Evolutionary conservation across 2,888 invertebrate species (phyloP).

Genomic region (Drosophila flavopinicola): DNA sequence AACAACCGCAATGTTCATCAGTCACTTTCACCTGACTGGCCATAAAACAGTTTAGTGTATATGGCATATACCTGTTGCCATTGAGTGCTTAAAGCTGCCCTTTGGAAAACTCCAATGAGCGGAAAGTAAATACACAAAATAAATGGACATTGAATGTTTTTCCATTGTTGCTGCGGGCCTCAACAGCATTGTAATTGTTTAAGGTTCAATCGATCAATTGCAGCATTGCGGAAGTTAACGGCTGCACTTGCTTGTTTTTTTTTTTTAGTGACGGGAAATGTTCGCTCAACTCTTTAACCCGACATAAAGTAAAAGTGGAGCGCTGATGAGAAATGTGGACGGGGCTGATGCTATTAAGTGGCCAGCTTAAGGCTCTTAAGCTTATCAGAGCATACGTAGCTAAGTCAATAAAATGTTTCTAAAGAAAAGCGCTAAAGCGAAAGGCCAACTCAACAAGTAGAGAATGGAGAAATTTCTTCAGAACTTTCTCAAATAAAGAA

Average conservation of each 20-base stretch:
- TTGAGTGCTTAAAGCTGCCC: slow-evolving; percentile 44
- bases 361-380: slow-evolving; percentile 4
- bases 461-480: neutral
- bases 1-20: slow-evolving; percentile 66
- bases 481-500: slow-evolving; percentile 24
- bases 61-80: slow-evolving; percentile 11
- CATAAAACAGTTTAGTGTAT: slow-evolving; percentile 64
- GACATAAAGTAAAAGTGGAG: slow-evolving; percentile 38
- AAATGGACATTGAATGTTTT: slow-evolving; percentile 53
- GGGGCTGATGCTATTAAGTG: neutral
- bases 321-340: slow-evolving; percentile 2
- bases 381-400: slow-evolving; percentile 7
- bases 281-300: slow-evolving; percentile 1
- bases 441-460: neutral
- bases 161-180: slow-evolving; percentile 27
- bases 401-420: neutral
- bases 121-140: slow-evolving; percentile 46
- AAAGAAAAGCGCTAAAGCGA: slow-evolving; percentile 8
- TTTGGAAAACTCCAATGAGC: slow-evolving; percentile 65
- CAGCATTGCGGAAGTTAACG: slow-evolving; percentile 50
- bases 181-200: slow-evolving; percentile 46
- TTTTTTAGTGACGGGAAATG: slow-evolving; percentile 18
- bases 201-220: slow-evolving; percentile 36
- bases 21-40: slow-evolving; percentile 74
- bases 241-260: slow-evolving; percentile 33